Base-by-base conservation (phyloP, 2,113 vertebrate species). In the Pelmatolapia mariae region DNA sequence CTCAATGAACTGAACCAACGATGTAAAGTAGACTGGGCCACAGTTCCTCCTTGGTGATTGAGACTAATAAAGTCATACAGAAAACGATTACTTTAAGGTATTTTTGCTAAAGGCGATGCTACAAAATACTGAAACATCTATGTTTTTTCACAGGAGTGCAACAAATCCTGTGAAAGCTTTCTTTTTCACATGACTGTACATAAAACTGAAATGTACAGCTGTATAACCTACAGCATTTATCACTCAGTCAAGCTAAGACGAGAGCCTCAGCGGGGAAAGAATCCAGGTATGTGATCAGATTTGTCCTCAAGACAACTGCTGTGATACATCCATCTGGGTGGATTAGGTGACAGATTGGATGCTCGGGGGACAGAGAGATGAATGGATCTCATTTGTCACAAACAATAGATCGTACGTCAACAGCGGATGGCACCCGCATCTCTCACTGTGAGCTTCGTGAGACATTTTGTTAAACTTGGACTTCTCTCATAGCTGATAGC, bases 361-460 rank as follows among this genome's bases (percentile, higher is more conserved):
- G 90, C 93, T 93, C 66, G 40, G 92, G 94, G 92, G 92, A 94
- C 92, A 50, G 81, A 85, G 93, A 93, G 95, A 95, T 92, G 90
- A 95, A 94, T 95, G 91, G 93, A 91, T 89, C 93, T 95, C 91
- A 93, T 96, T 95, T 95, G 92, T 96, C 94, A 93, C 92, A 80
- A 91, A 87, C 68, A 86, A 91, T 88, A 78, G 92, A 93, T 95
- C 82, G 86, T 93, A 92, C 83, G 91, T 95, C 94, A 94, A 84
- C 89, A 13, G 68, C 79, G 85, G 93, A 91, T 90, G 89, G 90
- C 80, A 91, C 71, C 86, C 45, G 73, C 57, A 68, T 89, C 90
- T 83, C 89, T 93, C 93, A 91, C 93, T 87, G 87, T 59, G 89
- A 93, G 94, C 91, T 90, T 89, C 83, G 78, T 73, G 87, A 94